These are phyloP conservation scores for Caenorhabditis briggsae DNA, from an alignment of 1,140 invertebrate species.

Conservation along the genomic window DNA sequence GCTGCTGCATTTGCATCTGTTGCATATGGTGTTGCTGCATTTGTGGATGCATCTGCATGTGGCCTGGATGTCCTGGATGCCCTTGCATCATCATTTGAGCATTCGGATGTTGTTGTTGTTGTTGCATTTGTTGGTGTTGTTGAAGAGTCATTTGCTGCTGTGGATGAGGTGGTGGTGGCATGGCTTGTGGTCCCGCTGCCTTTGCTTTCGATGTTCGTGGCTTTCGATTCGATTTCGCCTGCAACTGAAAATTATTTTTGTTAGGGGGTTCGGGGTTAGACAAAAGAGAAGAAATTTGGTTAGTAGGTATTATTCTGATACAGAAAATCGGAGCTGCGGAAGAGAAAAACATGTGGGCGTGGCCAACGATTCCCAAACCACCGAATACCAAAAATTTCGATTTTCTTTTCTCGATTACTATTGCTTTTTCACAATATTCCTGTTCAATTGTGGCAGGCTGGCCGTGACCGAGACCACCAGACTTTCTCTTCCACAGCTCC, in stretches of 20 bases:
- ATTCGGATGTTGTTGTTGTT: slow-evolving; percentile 59
- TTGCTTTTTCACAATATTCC: no score
- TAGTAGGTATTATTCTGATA: background rate
- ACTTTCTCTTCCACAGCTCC: no score
- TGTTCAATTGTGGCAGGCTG: no score
- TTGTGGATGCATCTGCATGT: slow-evolving; percentile 49
- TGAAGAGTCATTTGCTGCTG: background rate
- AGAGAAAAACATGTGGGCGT: no score
- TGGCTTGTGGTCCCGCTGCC: background rate
- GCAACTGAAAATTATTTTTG: slow-evolving; percentile 22
- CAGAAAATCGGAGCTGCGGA: no score
- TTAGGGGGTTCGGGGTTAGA: background rate
- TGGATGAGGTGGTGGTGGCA: background rate
- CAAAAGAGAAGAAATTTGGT: background rate
- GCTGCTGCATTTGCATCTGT: slow-evolving; percentile 43
- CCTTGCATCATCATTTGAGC: slow-evolving; percentile 50
- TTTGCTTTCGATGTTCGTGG: slow-evolving; percentile 18
- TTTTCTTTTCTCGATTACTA: no score
- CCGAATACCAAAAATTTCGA: no score
- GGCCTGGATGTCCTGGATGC: slow-evolving; percentile 14
- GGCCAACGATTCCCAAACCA: no score
- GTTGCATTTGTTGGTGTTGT: slow-evolving; percentile 52
- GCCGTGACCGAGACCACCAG: no score
- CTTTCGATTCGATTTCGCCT: slow-evolving; percentile 17
- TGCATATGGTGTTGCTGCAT: slow-evolving; percentile 32